These are phyloP conservation scores for Acrocyrtus sp. DNA, from an alignment of 2,888 invertebrate species.

Conservation along the genomic window DNA sequence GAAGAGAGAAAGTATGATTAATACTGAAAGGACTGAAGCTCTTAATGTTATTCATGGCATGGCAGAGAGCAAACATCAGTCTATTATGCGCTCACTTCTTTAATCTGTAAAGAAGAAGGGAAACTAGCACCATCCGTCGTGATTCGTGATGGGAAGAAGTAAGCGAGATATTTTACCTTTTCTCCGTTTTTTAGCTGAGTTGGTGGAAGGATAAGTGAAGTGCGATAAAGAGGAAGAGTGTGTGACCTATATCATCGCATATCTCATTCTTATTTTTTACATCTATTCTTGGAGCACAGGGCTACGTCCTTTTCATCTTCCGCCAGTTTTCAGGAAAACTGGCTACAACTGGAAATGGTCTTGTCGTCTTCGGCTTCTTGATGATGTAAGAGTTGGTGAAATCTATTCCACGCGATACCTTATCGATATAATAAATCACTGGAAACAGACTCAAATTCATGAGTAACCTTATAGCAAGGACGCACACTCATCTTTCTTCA, in stretches of 20 bases:
- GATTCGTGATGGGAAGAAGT: conserved; percentile 4
- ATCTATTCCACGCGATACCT: neutral
- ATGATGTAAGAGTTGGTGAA: neutral
- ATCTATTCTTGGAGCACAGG: neutral
- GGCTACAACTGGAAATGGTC: neutral
- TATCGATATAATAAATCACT: neutral
- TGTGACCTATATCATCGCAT: conserved; percentile 33
- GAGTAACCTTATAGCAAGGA: too few species aligned
- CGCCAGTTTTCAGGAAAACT: neutral
- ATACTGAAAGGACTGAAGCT: neutral
- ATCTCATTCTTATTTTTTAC: neutral
- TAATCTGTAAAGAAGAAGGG: neutral
- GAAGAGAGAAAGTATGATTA: neutral
- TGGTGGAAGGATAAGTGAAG: too few species aligned
- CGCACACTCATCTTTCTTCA: too few species aligned
- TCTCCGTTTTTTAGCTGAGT: too few species aligned
- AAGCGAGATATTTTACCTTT: conserved; percentile 17
- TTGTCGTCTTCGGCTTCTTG: neutral
- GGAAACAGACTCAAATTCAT: neutral
- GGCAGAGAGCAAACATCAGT: too few species aligned
- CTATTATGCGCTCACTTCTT: neutral
- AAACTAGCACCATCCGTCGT: neutral
- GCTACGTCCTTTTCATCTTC: neutral
- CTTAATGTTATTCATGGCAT: neutral
- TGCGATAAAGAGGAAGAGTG: neutral